Base-by-base conservation (phyloP, 1,140 invertebrate genomes). In the Notospermus geniculatus region DNA sequence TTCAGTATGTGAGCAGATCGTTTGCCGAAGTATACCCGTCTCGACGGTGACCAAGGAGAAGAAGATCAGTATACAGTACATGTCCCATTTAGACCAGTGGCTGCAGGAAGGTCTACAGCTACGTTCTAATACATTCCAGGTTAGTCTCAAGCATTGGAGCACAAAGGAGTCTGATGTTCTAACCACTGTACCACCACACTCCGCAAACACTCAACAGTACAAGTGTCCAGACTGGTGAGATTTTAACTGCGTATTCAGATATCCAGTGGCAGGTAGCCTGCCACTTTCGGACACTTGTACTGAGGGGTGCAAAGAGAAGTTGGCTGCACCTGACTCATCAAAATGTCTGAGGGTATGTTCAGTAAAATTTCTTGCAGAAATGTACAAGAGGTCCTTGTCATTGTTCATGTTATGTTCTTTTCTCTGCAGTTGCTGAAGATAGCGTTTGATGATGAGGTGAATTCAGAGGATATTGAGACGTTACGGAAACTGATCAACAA, bases 401-500 rank as follows among this genome's bases (percentile, higher is more conserved):
- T n/a, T n/a, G n/a, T n/a, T n/a, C n/a, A n/a, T n/a, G n/a, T n/a
- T 70, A 41, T 54, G 36, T 57, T 60, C 17, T 65, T 46, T 61
- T 46, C 64, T 62, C 72, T 71, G 54, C 88, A 97, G 84, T 83
- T 97, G 60, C 88, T 98, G 59, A 96, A 94, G 83, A 86, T 98
- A 52, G 94, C 92, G 0, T 94, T 98, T 76, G 96, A 99, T 75
- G 93, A 97, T 77, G 95, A 98, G 82, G 95, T 98, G 9, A 91
- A 89, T 22, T 86, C 88, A 13, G 95, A 98, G 77, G 90, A 89
- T 72, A 90, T 96, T 43, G 95, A 98, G 74, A 86, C 85, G 1
- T 88, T 98, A 66, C 83, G 93, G 36, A 97, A 97, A 82, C 82
- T 89, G 53, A 82, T 97, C 27, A 88, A 90, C 68, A 89, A 92